Percentiles rank a stretch among this genome's conserved stretches.
These are phyloP conservation scores for Orientallactaga bullata DNA, from an alignment of 2,113 vertebrate species.

Conservation along the genomic window DNA sequence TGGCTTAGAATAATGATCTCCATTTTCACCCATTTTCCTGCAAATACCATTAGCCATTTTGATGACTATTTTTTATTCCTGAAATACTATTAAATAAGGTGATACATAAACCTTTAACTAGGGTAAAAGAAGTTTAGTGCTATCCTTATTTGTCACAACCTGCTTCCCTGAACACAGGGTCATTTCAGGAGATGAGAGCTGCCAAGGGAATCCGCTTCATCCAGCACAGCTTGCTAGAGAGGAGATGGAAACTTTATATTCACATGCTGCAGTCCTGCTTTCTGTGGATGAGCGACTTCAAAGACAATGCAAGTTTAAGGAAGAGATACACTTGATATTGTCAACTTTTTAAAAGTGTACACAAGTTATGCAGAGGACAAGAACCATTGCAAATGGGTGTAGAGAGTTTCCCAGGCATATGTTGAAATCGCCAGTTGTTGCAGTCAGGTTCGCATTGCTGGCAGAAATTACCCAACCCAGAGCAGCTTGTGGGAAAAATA, in stretches of 20 bases:
- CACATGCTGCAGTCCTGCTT: neutral
- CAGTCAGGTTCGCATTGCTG: too few species aligned
- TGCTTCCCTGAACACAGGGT: neutral
- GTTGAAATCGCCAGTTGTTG: neutral
- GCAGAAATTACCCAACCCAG: too few species aligned
- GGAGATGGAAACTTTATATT: conserved; percentile 23
- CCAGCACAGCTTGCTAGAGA: neutral
- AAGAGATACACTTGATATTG: neutral
- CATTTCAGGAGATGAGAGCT: neutral
- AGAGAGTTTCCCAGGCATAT: neutral
- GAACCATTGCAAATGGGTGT: neutral
- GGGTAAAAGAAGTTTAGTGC: neutral
- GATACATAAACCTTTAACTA: neutral
- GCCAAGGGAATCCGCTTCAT: conserved; percentile 38
- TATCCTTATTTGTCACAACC: neutral
- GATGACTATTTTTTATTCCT: neutral
- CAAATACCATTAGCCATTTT: neutral
- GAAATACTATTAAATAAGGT: neutral
- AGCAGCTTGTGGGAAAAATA: too few species aligned
- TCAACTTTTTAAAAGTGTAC: neutral
- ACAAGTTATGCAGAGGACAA: neutral
- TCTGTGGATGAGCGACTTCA: conserved; percentile 70
- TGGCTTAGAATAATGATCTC: neutral
- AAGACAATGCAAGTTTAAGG: conserved; percentile 34
- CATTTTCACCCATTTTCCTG: neutral